Percentiles rank a stretch among this genome's conserved stretches.
Evolutionary conservation across 2,113 vertebrate species (phyloP).

Genomic region (Marmota flaviventris): DNA sequence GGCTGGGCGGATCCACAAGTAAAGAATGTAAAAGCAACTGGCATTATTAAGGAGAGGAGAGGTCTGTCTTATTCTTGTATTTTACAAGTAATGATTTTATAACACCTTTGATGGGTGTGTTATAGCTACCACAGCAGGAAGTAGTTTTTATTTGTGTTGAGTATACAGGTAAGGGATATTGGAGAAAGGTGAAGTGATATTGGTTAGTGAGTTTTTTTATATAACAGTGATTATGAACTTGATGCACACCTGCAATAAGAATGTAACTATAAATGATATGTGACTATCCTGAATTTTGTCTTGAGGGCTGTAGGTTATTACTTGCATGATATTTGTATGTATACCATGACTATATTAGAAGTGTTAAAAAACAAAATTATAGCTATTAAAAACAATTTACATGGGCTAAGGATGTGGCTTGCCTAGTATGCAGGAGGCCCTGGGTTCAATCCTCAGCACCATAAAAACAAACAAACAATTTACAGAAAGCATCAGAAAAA

Average conservation of each 20-base stretch:
- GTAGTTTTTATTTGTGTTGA: background rate
- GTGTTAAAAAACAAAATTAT: slow-evolving; percentile 37
- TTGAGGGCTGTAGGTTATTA: slow-evolving; percentile 39
- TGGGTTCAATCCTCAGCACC: too few species aligned
- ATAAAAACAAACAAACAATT: background rate
- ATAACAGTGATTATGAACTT: background rate
- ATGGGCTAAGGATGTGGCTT: too few species aligned
- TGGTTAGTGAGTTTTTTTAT: background rate
- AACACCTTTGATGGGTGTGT: background rate
- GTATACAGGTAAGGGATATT: background rate
- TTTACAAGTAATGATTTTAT: background rate
- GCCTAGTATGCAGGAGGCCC: too few species aligned
- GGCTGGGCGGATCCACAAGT: background rate
- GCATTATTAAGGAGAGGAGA: background rate
- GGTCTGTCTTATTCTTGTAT: background rate
- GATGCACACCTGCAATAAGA: background rate
- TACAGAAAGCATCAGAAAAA: slow-evolving; percentile 17
- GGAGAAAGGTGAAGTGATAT: background rate
- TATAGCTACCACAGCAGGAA: background rate
- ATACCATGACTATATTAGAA: background rate
- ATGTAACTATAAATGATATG: background rate
- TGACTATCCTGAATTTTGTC: slow-evolving; percentile 23
- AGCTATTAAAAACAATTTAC: slow-evolving; percentile 46
- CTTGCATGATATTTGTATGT: background rate
- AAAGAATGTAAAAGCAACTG: background rate